Percentiles rank a stretch among this genome's conserved stretches.
These are phyloP conservation scores for Ophioninae sp. DNA, from an alignment of 2,888 invertebrate species.

Conservation along the genomic window DNA sequence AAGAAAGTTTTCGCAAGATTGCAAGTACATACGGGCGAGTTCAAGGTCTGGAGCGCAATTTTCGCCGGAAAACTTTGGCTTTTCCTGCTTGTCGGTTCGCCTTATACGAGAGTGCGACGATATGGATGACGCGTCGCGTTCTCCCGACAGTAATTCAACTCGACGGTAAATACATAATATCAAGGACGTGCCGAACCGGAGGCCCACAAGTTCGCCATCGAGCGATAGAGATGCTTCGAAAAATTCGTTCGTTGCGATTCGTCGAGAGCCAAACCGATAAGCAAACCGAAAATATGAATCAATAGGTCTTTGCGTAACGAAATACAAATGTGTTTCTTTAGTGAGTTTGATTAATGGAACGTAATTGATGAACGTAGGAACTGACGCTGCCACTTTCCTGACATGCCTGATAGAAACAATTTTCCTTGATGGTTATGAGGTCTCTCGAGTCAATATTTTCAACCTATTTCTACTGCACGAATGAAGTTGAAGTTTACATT, in stretches of 20 bases:
- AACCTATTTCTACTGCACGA: background rate
- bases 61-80: conserved; percentile 43
- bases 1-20: conserved; percentile 21
- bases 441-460: background rate
- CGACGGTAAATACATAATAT: background rate
- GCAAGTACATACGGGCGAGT: conserved; percentile 19
- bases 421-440: background rate
- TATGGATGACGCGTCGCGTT: background rate
- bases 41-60: conserved; percentile 49
- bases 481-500: background rate
- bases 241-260: background rate
- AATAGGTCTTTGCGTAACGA: background rate
- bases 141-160: conserved; percentile 1
- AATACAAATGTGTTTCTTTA: background rate
- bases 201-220: background rate
- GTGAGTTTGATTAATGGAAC: background rate
- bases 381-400: no score
- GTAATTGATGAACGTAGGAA: no score
- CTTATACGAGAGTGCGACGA: conserved; percentile 8
- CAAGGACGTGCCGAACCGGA: conserved; percentile 18
- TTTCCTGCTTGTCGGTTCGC: conserved; percentile 1
- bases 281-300: background rate
- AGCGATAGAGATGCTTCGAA: background rate
- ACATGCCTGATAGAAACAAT: no score
- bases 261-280: background rate